Evolutionary conservation across 2,888 invertebrate species (phyloP).

Genomic region (Mechanitis messenoides): DNA sequence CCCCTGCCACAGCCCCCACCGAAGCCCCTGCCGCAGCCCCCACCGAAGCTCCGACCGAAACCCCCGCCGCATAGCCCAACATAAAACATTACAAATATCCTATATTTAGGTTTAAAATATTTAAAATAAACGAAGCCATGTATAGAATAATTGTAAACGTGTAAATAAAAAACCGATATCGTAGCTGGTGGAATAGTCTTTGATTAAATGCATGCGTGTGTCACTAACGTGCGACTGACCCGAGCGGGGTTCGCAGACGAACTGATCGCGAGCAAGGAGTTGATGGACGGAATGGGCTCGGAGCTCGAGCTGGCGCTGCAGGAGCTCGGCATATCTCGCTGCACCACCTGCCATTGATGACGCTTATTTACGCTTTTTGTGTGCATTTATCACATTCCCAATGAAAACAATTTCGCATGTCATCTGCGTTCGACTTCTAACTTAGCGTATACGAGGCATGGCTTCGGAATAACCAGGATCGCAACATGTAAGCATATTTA

Average conservation of each 20-base stretch:
- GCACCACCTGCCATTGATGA: constrained; percentile 66
- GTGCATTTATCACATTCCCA: constrained; percentile 50
- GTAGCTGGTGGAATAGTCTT: constrained; percentile 72
- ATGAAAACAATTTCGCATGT: constrained; percentile 10
- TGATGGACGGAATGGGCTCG: constrained; percentile 93
- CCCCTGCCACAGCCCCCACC: constrained; percentile 32
- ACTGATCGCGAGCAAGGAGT: constrained; percentile 90
- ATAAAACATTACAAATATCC: not conserved
- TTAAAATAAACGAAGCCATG: constrained; percentile 12
- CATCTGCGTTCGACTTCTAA: constrained; percentile 2
- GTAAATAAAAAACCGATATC: constrained; percentile 50
- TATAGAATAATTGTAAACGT: constrained; percentile 44
- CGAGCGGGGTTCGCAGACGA: constrained; percentile 81
- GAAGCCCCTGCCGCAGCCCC: constrained; percentile 25
- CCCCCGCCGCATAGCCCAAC: constrained; percentile 24
- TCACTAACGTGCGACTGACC: constrained; percentile 40
- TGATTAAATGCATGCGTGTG: constrained; percentile 49
- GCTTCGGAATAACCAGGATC: constrained; percentile 69
- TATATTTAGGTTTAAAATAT: constrained; percentile 11
- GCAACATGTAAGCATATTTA: constrained; percentile 40
- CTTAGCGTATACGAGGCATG: constrained; percentile 53
- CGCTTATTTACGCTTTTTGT: constrained; percentile 35
- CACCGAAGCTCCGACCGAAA: not conserved
- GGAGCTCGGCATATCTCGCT: constrained; percentile 74
- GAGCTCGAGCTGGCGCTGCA: constrained; percentile 94